These are phyloP conservation scores for Chiridota heheva DNA, from an alignment of 35 echinoderm and acorn worm species.

Conservation along the genomic window DNA sequence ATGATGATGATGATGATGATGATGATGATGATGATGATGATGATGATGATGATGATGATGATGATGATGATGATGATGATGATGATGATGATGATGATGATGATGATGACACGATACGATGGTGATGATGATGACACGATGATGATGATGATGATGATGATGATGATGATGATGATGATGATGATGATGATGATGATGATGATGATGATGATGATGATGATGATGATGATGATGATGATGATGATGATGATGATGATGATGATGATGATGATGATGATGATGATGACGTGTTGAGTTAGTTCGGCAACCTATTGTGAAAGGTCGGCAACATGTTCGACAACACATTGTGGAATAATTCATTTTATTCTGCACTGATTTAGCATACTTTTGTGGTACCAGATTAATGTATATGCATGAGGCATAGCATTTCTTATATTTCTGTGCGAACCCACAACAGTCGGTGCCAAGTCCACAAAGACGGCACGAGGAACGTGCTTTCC, in stretches of 20 bases:
- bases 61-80: not conserved
- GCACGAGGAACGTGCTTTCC: slow-evolving; percentile 37
- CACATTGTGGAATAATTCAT: too few relatives aligned
- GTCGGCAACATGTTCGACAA: too few relatives aligned
- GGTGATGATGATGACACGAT: too few relatives aligned
- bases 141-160: slow-evolving; percentile 8
- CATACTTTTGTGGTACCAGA: too few relatives aligned
- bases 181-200: not conserved
- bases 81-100: not conserved
- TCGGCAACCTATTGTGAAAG: too few relatives aligned
- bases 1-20: slow-evolving; percentile 5
- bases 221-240: slow-evolving; percentile 35
- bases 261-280: slow-evolving; percentile 23
- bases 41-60: not conserved
- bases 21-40: slow-evolving; percentile 32
- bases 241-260: slow-evolving; percentile 30
- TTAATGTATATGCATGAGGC: too few relatives aligned
- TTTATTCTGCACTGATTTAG: too few relatives aligned
- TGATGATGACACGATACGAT: not conserved
- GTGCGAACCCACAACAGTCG: slow-evolving; percentile 20
- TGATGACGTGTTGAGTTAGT: not conserved
- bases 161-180: slow-evolving; percentile 8
- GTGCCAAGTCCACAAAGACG: slow-evolving; percentile 30
- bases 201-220: slow-evolving; percentile 32
- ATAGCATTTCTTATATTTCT: too few relatives aligned